Conservation (phyloP, 2,888 invertebrate species). For the Sinhomidia bicolor region DNA sequence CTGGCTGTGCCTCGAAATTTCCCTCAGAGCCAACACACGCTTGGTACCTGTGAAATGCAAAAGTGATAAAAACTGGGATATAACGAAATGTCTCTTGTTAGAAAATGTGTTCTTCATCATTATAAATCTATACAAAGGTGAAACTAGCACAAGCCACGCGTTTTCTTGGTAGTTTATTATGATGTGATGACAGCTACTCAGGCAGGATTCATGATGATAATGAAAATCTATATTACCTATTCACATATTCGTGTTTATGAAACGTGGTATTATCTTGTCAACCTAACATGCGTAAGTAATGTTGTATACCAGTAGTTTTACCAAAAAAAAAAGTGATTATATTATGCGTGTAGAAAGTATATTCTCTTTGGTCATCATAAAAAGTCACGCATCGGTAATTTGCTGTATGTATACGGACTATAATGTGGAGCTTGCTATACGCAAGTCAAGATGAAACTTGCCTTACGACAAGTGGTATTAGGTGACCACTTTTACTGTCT, state of each 20-base stretch:
- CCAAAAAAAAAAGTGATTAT: too few species aligned
- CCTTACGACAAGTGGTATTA: slow-evolving; percentile 73
- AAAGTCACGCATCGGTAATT: slow-evolving; percentile 26
- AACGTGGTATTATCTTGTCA: not conserved
- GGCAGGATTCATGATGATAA: not conserved
- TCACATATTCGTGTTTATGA: not conserved
- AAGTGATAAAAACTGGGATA: not conserved
- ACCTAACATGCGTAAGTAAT: not conserved
- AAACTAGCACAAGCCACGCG: slow-evolving; percentile 41
- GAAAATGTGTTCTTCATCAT: too few species aligned
- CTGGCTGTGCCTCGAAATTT: slow-evolving; percentile 87
- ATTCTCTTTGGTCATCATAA: slow-evolving; percentile 18
- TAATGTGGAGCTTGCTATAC: not conserved
- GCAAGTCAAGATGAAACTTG: slow-evolving; percentile 48
- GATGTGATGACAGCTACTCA: slow-evolving; percentile 30
- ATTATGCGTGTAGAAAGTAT: slow-evolving; percentile 37
- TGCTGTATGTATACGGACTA: not conserved
- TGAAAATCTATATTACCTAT: not conserved
- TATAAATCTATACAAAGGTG: not conserved
- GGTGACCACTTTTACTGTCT: slow-evolving; percentile 63
- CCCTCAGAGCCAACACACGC: slow-evolving; percentile 88
- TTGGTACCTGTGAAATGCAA: slow-evolving; percentile 85
- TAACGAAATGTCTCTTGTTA: not conserved
- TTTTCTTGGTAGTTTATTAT: not conserved
- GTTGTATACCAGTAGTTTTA: not conserved